Conservation (phyloP, 2,888 invertebrate genomes). For the Phragmatobia fuliginosa region DNA sequence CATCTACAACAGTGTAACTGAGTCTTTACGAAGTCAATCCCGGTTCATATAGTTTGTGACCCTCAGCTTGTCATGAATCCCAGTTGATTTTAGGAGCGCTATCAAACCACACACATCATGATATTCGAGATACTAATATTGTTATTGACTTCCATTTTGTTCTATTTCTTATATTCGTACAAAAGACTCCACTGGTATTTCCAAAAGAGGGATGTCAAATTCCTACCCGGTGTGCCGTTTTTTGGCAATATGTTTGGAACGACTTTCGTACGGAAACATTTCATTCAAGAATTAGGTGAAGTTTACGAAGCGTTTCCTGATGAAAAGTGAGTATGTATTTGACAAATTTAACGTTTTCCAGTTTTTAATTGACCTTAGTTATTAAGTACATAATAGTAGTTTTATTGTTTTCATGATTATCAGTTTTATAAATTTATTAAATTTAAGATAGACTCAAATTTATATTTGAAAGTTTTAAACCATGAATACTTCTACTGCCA, state of each 20-base stretch:
- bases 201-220: conserved; percentile 63
- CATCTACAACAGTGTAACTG: not conserved
- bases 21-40: not conserved
- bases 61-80: not conserved
- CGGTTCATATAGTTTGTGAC: not conserved
- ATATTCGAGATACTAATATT: conserved; percentile 69
- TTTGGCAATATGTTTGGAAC: conserved; percentile 68
- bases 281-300: conserved; percentile 62
- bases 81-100: not conserved
- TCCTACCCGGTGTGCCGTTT: conserved; percentile 65
- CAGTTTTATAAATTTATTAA: too few species aligned
- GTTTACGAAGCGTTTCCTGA: conserved; percentile 70
- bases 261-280: conserved; percentile 59
- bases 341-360: not conserved
- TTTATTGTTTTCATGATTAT: too few species aligned
- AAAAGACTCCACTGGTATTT: conserved; percentile 61
- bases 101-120: conserved; percentile 55
- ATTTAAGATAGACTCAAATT: too few species aligned
- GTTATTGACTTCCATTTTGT: conserved; percentile 56
- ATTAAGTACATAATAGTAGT: too few species aligned
- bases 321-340: conserved; percentile 61
- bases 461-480: too few species aligned
- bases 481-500: too few species aligned
- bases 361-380: too few species aligned
- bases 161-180: conserved; percentile 60